These are phyloP conservation scores for Tineola bisselliella DNA, from an alignment of 2,888 invertebrate genomes.

Conservation along the genomic window DNA sequence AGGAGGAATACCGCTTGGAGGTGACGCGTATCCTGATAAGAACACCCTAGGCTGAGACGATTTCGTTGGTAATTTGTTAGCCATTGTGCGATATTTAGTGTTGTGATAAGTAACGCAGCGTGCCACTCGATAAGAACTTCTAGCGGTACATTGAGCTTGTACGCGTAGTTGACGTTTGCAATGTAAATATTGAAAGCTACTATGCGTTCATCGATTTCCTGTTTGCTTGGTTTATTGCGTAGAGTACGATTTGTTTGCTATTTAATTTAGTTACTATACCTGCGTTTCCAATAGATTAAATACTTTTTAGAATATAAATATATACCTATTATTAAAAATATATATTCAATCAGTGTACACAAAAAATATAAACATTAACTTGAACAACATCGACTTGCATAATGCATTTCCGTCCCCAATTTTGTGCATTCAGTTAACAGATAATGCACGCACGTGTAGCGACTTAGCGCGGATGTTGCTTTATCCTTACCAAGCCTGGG, in stretches of 20 bases:
- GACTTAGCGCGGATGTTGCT: conserved; percentile 13
- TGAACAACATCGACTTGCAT: too few species aligned
- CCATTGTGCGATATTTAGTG: conserved; percentile 4
- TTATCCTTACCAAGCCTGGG: conserved; percentile 20
- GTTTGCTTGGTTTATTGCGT: neutral
- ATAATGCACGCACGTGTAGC: conserved; percentile 1
- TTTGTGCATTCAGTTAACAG: neutral
- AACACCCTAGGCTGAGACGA: conserved; percentile 14
- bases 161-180: neutral
- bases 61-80: conserved; percentile 11
- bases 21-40: conserved; percentile 27
- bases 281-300: neutral
- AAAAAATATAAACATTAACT: neutral
- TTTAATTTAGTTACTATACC: neutral
- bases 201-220: neutral
- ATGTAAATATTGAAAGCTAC: neutral
- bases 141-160: neutral
- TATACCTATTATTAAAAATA: too few species aligned
- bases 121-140: neutral
- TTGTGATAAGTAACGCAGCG: neutral
- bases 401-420: neutral
- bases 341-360: too few species aligned
- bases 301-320: too few species aligned
- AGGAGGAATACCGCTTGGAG: conserved; percentile 16
- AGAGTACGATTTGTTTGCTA: neutral